These are phyloP conservation scores for Balanococcus diminutus DNA, from an alignment of 2,888 invertebrate species.

Conservation along the genomic window DNA sequence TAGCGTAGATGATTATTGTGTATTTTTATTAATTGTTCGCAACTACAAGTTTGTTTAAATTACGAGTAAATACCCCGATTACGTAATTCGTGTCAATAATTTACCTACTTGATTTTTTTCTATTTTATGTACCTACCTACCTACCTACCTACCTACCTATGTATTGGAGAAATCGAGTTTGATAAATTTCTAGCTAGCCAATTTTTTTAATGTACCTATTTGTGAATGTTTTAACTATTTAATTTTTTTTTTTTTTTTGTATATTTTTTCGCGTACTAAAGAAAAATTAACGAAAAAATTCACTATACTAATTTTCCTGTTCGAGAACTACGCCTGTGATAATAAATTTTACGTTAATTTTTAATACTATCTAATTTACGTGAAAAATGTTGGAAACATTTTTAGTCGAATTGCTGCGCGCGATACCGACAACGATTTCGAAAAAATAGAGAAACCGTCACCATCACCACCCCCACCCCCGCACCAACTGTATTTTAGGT, in stretches of 20 bases:
- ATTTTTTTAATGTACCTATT: background rate
- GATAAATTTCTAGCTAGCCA: background rate
- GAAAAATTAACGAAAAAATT: background rate
- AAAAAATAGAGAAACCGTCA: background rate
- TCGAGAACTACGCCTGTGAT: slow-evolving; percentile 54
- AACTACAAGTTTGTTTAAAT: background rate
- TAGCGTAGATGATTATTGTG: background rate
- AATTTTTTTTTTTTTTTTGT: background rate
- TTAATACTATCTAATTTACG: background rate
- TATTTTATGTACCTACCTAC: background rate
- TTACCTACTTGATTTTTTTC: background rate
- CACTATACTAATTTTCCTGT: slow-evolving; percentile 35
- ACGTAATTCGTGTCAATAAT: no score
- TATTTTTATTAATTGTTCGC: slow-evolving; percentile 13
- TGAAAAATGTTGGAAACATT: background rate
- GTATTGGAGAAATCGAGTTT: background rate
- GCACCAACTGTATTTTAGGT: background rate
- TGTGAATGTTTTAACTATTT: background rate
- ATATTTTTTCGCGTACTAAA: background rate
- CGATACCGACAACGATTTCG: background rate
- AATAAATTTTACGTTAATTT: slow-evolving; percentile 52
- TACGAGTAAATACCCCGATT: no score
- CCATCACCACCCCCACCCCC: no score
- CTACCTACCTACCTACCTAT: background rate
- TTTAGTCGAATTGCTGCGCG: background rate